These are phyloP conservation scores for Amazona guildingii DNA, from an alignment of 2,113 vertebrate species.

Conservation along the genomic window DNA sequence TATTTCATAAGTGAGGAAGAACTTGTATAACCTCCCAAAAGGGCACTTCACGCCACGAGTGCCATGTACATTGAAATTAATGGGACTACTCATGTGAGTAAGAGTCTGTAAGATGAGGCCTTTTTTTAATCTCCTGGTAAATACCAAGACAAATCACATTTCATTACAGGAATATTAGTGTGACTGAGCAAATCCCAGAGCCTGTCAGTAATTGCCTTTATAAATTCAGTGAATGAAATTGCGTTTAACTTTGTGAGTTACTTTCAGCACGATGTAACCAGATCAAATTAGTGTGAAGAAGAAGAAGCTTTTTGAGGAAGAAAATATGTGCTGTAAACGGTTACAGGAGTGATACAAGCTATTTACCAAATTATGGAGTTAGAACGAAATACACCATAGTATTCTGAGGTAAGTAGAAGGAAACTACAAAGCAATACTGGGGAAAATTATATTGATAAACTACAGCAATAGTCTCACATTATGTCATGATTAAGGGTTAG, in stretches of 20 bases:
- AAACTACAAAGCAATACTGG: neutral
- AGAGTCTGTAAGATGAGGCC: neutral
- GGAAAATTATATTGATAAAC: neutral
- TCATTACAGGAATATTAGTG: slow-evolving; percentile 2
- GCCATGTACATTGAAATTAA: neutral
- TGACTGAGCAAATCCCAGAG: neutral
- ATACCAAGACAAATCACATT: slow-evolving; percentile 16
- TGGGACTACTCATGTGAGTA: neutral
- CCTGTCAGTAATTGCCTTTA: neutral
- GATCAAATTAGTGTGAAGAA: neutral
- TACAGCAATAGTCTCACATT: neutral
- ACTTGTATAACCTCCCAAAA: neutral
- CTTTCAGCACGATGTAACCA: neutral
- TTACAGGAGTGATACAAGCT: neutral
- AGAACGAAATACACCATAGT: neutral
- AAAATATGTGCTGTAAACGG: neutral
- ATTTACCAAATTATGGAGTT: neutral
- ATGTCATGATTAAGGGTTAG: neutral
- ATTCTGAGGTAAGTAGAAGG: neutral
- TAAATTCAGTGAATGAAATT: neutral
- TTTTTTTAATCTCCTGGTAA: neutral
- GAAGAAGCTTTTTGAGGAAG: neutral
- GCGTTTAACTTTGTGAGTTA: neutral
- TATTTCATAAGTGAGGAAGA: neutral
- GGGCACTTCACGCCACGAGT: neutral